Conservation (phyloP, 2,113 vertebrate genomes). For the Cololabis saira region DNA sequence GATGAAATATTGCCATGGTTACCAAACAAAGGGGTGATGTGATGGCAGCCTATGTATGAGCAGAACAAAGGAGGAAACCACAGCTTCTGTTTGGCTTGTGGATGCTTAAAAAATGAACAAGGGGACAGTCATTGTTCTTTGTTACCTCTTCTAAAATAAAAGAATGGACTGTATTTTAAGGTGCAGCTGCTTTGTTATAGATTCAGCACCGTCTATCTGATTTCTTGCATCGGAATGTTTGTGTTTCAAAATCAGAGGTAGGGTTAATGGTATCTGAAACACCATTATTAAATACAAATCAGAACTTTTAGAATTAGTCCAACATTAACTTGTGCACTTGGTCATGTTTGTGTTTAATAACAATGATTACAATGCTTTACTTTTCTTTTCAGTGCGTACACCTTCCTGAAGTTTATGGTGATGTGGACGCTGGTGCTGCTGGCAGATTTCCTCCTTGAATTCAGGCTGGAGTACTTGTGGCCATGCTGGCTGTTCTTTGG, state of each 20-base stretch:
- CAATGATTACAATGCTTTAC: background rate
- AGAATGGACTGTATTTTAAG: conserved; percentile 20
- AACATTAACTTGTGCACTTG: background rate
- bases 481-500: conserved; percentile 87
- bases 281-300: background rate
- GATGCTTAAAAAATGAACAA: conserved; percentile 37
- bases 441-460: conserved; percentile 85
- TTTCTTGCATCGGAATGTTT: conserved; percentile 2
- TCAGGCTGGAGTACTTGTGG: conserved; percentile 86
- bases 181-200: conserved; percentile 47
- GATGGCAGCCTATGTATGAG: conserved; percentile 67
- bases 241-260: background rate
- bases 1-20: conserved; percentile 84
- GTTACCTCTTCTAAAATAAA: conserved; percentile 11
- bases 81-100: conserved; percentile 52
- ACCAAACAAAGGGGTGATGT: conserved; percentile 83
- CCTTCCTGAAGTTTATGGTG: conserved; percentile 83
- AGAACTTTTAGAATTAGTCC: background rate
- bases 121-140: conserved; percentile 49
- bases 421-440: conserved; percentile 85
- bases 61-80: conserved; percentile 80
- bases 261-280: background rate
- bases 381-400: conserved; percentile 77
- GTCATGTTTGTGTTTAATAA: background rate
- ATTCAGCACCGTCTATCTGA: background rate